These are phyloP conservation scores for Cassiopea andromeda DNA, from an alignment of 30 jellyfish, hydroid and myxozoan species.

Conservation along the genomic window DNA sequence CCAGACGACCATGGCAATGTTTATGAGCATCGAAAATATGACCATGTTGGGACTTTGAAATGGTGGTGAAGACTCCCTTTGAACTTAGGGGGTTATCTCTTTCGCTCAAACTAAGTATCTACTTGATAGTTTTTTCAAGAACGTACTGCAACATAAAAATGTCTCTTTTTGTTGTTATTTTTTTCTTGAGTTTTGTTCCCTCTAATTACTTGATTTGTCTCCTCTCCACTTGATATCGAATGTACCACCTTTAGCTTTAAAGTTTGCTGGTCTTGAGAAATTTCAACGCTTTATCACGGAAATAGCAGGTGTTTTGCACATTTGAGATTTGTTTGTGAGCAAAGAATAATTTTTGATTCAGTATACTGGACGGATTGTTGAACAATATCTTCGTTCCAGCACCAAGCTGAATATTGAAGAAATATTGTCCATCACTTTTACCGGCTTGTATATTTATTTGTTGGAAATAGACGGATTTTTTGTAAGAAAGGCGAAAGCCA, in stretches of 20 bases:
- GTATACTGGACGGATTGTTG: not conserved
- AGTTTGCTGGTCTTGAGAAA: not conserved
- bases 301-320: not conserved
- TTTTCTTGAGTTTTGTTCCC: too few species aligned
- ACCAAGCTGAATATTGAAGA: not conserved
- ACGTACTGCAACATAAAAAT: too few species aligned
- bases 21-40: not conserved
- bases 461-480: too few species aligned
- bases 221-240: not conserved
- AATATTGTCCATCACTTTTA: too few species aligned
- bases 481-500: too few species aligned
- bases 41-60: not conserved
- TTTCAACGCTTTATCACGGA: not conserved
- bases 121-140: too few species aligned
- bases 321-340: not conserved
- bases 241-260: not conserved
- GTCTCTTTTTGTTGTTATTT: too few species aligned
- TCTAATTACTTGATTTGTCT: too few species aligned
- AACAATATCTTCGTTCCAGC: not conserved
- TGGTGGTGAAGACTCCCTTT: too few species aligned
- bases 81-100: too few species aligned
- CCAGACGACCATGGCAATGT: not conserved
- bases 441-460: too few species aligned
- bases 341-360: not conserved
- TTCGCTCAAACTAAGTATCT: too few species aligned